Evolutionary conservation across 2,888 invertebrate genomes (phyloP), one percentile per base, ranked within the genome.

Genomic region (Andrena marginata): DNA sequence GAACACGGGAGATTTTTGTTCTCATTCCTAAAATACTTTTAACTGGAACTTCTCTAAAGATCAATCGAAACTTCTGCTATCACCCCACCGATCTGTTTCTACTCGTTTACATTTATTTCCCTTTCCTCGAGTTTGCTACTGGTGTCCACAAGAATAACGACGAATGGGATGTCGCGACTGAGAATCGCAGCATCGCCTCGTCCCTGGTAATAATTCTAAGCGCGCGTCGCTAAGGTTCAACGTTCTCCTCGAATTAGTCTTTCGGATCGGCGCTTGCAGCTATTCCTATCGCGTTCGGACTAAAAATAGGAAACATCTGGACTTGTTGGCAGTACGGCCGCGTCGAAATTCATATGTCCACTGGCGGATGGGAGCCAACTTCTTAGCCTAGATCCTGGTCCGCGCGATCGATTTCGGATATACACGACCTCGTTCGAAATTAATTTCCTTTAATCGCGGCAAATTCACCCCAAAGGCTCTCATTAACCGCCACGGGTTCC

Each of bases 171-270:
- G 26, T 23, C 23, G 26, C 42, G 42, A 13, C 10, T 54, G 56
- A 56, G 56, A 56, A 56, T 10, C 23, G 23, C 10, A 26, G 4
- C 23, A 20, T 56, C 56, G 10, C 23, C 26, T 20, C 56, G 56
- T 70, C 80, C 77, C 62, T 68, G 65, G 72, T 82, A 78, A 83
- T 77, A 82, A 77, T 83, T 80, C 68, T 78, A 76, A 10, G 67
- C 31, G 67, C 49, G 33, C 56, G 56, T 56, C 59, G 65, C 73
- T 85, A 84, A 85, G 42, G 88, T 88, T 88, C 86, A 88, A 88
- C 78, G 88, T 73, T 83, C 88, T 62, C 79, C 73, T 77, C 65
- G 70, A 48, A 71, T 67, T 56, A 75, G 76, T 80, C 49, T 68
- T 70, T 84, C 70, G 70, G 59, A 86, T 85, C 48, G 42, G 54